Conservation (phyloP, 1,140 invertebrate genomes). For the Leucophenga varia region DNA sequence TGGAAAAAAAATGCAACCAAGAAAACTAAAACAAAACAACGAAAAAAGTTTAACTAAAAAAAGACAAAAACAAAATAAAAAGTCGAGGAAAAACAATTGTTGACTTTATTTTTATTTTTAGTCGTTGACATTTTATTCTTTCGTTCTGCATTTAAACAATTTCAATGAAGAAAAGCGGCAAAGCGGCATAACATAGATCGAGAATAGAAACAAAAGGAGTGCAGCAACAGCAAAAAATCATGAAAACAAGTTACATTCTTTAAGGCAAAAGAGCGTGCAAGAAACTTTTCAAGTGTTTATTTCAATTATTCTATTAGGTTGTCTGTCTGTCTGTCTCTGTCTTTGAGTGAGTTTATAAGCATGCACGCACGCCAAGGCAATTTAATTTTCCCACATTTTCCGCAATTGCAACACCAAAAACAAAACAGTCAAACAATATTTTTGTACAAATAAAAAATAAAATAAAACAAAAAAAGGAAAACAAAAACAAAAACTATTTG, state of each 20-base stretch:
- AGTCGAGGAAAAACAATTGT: neutral
- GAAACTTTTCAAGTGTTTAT: constrained; percentile 53
- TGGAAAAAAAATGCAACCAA: too few species aligned
- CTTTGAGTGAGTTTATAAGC: too few species aligned
- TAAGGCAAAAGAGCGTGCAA: constrained; percentile 8
- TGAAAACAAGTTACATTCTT: too few species aligned
- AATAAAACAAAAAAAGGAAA: constrained; percentile 19
- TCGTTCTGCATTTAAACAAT: constrained; percentile 25
- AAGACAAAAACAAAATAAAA: too few species aligned
- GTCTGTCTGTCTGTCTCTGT: constrained; percentile 19
- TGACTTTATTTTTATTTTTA: too few species aligned
- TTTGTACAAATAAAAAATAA: too few species aligned
- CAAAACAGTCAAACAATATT: too few species aligned
- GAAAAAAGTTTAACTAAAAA: too few species aligned
- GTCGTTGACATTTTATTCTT: too few species aligned
- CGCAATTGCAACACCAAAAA: constrained; percentile 6
- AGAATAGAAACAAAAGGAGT: constrained; percentile 8
- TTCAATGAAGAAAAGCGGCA: constrained; percentile 16
- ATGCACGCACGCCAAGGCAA: constrained; percentile 29
- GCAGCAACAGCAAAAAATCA: constrained; percentile 7
- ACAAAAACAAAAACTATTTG: constrained; percentile 53
- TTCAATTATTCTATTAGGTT: constrained; percentile 45
- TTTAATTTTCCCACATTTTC: constrained; percentile 49
- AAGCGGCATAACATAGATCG: constrained; percentile 11
- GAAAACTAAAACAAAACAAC: too few species aligned